phyloP scores from a whole-genome alignment of 2,113 vertebrate genomes.

The Xiphophorus maculatus region DNA sequence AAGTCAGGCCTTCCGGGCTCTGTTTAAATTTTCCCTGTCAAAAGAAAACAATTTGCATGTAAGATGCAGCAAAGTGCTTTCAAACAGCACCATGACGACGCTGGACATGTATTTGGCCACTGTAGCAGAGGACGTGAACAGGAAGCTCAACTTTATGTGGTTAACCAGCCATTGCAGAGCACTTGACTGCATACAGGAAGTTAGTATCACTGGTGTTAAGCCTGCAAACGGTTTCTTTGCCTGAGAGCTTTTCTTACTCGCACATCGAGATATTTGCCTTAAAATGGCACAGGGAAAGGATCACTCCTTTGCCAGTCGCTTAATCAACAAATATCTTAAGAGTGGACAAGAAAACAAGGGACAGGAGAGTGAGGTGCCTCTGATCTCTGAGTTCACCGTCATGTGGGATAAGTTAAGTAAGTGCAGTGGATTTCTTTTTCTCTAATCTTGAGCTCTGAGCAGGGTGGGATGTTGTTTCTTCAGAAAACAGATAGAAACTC shows the following conservation, averaged over 20 bases:
- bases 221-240: conserved; percentile 71
- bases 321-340: conserved; percentile 89
- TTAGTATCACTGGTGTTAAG: conserved; percentile 64
- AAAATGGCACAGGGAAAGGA: conserved; percentile 90
- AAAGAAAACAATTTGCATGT: background rate
- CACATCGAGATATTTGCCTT: conserved; percentile 13
- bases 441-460: conserved; percentile 8
- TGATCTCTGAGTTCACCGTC: conserved; percentile 83
- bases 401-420: conserved; percentile 92
- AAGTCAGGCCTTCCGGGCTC: background rate
- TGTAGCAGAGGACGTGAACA: conserved; percentile 62
- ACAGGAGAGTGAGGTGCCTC: conserved; percentile 83
- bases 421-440: conserved; percentile 67
- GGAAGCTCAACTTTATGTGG: conserved; percentile 77
- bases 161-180: conserved; percentile 69
- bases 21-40: background rate
- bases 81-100: background rate
- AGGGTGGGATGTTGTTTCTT: background rate
- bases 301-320: conserved; percentile 86
- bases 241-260: conserved; percentile 20
- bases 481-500: background rate
- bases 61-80: background rate
- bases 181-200: conserved; percentile 88
- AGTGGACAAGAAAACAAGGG: conserved; percentile 81
- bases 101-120: conserved; percentile 17